These are phyloP conservation scores for Centropus bengalensis DNA, from an alignment of 2,113 vertebrate species.

Conservation along the genomic window DNA sequence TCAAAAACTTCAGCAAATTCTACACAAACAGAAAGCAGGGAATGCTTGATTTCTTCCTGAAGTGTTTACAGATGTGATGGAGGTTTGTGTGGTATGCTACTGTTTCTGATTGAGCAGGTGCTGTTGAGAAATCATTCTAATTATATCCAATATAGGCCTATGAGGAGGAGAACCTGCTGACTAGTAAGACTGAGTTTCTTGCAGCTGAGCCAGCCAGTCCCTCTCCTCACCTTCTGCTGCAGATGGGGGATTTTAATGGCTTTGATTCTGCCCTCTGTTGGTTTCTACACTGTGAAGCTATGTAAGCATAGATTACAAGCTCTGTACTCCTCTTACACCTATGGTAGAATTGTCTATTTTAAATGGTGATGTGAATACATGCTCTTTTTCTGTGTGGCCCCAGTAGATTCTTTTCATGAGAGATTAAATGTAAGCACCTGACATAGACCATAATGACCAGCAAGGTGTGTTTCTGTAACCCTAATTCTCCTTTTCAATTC, in stretches of 20 bases:
- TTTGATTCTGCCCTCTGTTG: neutral
- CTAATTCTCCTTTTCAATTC: neutral
- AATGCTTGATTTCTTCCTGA: neutral
- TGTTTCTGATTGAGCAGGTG: neutral
- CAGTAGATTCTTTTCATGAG: neutral
- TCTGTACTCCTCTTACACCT: neutral
- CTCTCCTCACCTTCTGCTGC: neutral
- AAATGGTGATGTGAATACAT: neutral
- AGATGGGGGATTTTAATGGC: neutral
- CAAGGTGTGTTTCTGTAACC: neutral
- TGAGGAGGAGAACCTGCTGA: neutral
- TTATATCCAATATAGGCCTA: neutral
- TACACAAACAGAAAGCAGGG: neutral
- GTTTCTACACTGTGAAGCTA: neutral
- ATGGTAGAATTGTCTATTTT: accelerated
- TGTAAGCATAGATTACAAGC: neutral
- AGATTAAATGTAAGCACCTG: accelerated
- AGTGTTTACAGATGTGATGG: neutral
- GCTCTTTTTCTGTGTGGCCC: neutral
- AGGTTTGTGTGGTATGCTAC: neutral
- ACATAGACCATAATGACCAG: neutral
- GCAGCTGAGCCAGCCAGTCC: neutral
- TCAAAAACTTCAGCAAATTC: neutral
- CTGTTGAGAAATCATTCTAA: neutral
- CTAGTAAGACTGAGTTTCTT: neutral